Conservation (phyloP, 2,888 invertebrate genomes). For the Lampropteryx suffumata region DNA sequence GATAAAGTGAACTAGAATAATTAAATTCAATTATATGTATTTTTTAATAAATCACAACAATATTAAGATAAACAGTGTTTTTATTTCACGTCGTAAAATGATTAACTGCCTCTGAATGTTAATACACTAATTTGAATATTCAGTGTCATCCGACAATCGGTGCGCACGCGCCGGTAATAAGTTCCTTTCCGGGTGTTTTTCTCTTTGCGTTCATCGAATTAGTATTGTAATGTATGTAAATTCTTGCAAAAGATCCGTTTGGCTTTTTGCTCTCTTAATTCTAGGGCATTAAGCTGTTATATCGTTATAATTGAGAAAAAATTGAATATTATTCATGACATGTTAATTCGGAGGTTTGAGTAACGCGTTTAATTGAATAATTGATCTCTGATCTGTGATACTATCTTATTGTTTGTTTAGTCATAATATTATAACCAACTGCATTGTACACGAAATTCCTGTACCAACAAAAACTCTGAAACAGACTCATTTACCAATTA, state of each 20-base stretch:
- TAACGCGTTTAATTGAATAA: conserved; percentile 68
- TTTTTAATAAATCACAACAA: conserved; percentile 44
- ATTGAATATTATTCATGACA: conserved; percentile 79
- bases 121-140: conserved; percentile 51
- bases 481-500: too few species aligned
- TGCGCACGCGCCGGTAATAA: conserved; percentile 49
- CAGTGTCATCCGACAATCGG: conserved; percentile 43
- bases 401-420: conserved; percentile 37
- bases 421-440: too few species aligned
- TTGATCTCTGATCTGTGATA: conserved; percentile 41
- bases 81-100: conserved; percentile 45
- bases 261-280: conserved; percentile 69
- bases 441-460: too few species aligned
- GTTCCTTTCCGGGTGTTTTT: conserved; percentile 57
- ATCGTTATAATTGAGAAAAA: conserved; percentile 74
- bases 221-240: conserved; percentile 74
- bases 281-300: conserved; percentile 61
- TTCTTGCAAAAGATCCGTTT: conserved; percentile 63
- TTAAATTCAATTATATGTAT: conserved; percentile 40
- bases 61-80: conserved; percentile 39
- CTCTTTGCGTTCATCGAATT: conserved; percentile 51
- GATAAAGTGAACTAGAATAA: conserved; percentile 28
- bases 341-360: conserved; percentile 73
- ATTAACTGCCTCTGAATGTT: conserved; percentile 55
- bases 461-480: too few species aligned